Evolutionary conservation across 2,113 vertebrate genomes (phyloP).

Genomic region (Callocephalon fimbriatum): DNA sequence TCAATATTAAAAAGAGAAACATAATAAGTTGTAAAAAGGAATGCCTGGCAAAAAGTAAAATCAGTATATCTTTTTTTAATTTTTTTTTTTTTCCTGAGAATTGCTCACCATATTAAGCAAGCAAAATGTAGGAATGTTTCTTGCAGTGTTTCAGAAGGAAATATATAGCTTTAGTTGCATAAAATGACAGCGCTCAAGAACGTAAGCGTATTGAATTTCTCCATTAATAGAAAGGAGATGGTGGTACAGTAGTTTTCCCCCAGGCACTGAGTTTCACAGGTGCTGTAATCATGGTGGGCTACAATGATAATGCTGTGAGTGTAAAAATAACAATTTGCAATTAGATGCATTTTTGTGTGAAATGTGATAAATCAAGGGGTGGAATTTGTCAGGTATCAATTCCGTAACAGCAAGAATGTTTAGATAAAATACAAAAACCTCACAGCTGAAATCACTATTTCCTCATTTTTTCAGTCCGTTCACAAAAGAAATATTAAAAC

Average conservation of each 20-base stretch:
- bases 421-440: not conserved
- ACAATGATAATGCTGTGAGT: conserved; percentile 43
- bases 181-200: conserved; percentile 5
- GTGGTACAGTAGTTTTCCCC: not conserved
- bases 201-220: conserved; percentile 9
- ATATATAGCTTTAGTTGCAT: not conserved
- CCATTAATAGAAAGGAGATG: conserved; percentile 22
- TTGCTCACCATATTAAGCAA: not conserved
- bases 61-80: not conserved
- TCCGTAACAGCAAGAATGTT: conserved; percentile 40
- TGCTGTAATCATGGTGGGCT: conserved; percentile 26
- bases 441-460: conserved; percentile 27
- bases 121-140: not conserved
- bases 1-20: not conserved
- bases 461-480: conserved; percentile 18
- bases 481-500: conserved; percentile 38
- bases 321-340: conserved; percentile 43
- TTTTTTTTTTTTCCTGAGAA: not conserved
- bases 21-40: not conserved
- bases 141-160: conserved; percentile 20
- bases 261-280: conserved; percentile 34
- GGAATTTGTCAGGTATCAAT: conserved; percentile 40
- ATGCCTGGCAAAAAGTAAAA: not conserved
- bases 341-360: conserved; percentile 63
- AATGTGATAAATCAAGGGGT: conserved; percentile 53